phyloP scores from a whole-genome alignment of 2,113 vertebrate genomes.

The Dipodomys spectabilis region DNA sequence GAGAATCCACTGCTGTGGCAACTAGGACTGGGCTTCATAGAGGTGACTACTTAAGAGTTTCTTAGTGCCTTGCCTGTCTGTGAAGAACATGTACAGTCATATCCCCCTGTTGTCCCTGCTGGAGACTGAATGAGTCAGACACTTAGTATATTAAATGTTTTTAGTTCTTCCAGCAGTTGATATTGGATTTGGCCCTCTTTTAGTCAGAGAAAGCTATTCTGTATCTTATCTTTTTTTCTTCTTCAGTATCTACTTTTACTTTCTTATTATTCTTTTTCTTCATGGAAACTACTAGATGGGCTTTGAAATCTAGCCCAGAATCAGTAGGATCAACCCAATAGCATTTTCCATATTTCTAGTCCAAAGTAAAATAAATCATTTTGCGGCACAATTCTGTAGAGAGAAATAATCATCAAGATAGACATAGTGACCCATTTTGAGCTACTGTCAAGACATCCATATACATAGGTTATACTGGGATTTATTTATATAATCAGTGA shows the following conservation, averaged over 20 bases:
- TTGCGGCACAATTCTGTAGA: slow-evolving; percentile 9
- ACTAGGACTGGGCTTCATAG: background rate
- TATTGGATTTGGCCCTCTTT: background rate
- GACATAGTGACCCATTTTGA: slow-evolving; percentile 4
- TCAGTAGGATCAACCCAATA: slow-evolving; percentile 1
- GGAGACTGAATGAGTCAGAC: background rate
- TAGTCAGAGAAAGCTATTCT: slow-evolving; percentile 14
- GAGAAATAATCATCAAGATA: background rate
- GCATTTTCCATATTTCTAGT: slow-evolving; percentile 11
- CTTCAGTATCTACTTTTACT: background rate
- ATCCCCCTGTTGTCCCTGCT: background rate
- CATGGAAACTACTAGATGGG: background rate
- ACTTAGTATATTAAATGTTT: background rate
- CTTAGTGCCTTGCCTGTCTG: background rate
- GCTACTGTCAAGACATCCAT: background rate
- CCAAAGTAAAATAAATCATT: background rate
- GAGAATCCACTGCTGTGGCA: background rate
- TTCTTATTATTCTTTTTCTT: slow-evolving; percentile 23
- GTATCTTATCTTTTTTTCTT: background rate
- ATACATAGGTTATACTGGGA: background rate
- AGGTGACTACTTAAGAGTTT: background rate
- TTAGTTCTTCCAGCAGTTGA: slow-evolving; percentile 18
- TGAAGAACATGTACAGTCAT: background rate
- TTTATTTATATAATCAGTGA: slow-evolving; percentile 41
- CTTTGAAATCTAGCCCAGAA: background rate